phyloP scores from a whole-genome alignment of 2,888 invertebrate species.

The Sericinus montela region DNA sequence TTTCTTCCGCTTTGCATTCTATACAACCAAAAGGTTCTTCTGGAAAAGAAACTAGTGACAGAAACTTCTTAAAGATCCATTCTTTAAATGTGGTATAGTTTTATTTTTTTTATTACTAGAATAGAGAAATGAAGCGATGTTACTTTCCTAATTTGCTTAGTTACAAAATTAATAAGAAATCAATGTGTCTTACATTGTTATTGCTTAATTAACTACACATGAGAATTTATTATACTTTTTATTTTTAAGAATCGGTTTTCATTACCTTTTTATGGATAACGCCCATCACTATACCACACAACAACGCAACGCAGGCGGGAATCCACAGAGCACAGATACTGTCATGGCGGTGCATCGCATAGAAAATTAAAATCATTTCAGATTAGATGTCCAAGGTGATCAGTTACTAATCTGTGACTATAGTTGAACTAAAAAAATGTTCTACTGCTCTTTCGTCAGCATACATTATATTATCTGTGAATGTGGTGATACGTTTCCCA shows the following conservation, averaged over 20 bases:
- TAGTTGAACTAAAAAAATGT: conserved; percentile 38
- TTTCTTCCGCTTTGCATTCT: too few relatives aligned
- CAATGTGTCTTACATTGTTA: too few relatives aligned
- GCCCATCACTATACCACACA: conserved; percentile 5
- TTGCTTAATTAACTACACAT: too few relatives aligned
- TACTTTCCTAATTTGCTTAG: too few relatives aligned
- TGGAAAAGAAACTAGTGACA: too few relatives aligned
- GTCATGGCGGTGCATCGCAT: conserved; percentile 32
- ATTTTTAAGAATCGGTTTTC: neutral
- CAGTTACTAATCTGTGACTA: conserved; percentile 49
- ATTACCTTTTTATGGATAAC: neutral
- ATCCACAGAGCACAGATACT: conserved; percentile 37
- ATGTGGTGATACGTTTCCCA: conserved; percentile 55
- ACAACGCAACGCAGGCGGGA: conserved; percentile 6
- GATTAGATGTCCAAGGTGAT: conserved; percentile 26
- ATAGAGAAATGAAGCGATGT: too few relatives aligned
- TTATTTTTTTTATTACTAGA: too few relatives aligned
- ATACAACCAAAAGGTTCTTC: too few relatives aligned
- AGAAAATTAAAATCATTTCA: conserved; percentile 29
- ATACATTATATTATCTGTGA: conserved; percentile 65
- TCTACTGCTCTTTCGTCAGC: conserved; percentile 57
- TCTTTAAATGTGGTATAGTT: too few relatives aligned
- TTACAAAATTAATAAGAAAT: too few relatives aligned
- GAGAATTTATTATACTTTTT: too few relatives aligned
- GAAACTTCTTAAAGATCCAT: too few relatives aligned